phyloP scores from a whole-genome alignment of 1,140 invertebrate genomes.

The Lithobius niger region DNA sequence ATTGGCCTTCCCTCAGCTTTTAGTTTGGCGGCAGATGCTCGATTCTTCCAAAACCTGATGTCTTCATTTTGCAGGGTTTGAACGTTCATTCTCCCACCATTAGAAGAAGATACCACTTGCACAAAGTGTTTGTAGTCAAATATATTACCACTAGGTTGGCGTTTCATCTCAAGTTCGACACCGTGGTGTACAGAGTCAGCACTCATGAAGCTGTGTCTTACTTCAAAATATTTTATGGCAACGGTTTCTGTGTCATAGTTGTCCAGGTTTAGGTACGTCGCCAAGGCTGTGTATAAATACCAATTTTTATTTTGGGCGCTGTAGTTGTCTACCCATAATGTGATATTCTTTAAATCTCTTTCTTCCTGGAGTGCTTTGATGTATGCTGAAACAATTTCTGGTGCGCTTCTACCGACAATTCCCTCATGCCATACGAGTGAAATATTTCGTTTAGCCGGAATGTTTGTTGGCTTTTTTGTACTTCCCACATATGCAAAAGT shows the following conservation, averaged over 20 bases:
- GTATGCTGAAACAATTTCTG: neutral
- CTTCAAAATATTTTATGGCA: neutral
- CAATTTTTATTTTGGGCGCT: neutral
- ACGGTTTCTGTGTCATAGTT: neutral
- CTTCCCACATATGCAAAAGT: neutral
- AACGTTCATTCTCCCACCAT: neutral
- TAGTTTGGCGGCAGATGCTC: neutral
- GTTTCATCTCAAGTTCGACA: neutral
- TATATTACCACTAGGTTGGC: neutral
- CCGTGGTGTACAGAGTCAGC: neutral
- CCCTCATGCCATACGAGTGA: neutral
- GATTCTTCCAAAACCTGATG: neutral
- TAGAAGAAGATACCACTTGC: neutral
- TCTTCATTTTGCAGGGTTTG: neutral
- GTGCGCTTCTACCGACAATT: neutral
- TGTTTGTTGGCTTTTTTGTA: neutral
- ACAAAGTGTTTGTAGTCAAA: neutral
- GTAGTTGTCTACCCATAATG: neutral
- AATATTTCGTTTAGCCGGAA: neutral
- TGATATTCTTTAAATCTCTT: neutral
- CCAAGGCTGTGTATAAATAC: neutral
- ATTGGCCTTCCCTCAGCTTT: neutral
- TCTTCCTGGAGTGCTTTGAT: neutral
- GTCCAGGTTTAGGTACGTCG: neutral
- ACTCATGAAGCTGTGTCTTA: neutral